Evolutionary conservation across 2,113 vertebrate genomes (phyloP).

Genomic region (Oenanthe oenanthe): DNA sequence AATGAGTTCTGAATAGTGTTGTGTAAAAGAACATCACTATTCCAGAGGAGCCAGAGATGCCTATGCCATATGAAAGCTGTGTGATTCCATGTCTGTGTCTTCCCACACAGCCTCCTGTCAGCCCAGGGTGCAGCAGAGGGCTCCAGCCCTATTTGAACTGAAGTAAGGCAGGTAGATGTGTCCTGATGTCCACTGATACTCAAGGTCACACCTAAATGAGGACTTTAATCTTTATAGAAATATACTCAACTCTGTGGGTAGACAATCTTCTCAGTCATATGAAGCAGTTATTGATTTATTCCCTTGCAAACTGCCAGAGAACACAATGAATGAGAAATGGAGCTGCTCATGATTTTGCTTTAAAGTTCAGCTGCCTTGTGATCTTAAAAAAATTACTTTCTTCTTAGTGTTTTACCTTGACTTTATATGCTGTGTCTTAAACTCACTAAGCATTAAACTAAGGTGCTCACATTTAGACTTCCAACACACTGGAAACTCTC

Average conservation of each 20-base stretch:
- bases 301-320: neutral
- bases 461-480: neutral
- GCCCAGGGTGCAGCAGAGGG: neutral
- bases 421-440: neutral
- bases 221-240: neutral
- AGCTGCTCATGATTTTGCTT: neutral
- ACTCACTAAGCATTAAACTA: neutral
- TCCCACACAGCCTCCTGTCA: neutral
- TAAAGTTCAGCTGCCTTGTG: neutral
- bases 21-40: neutral
- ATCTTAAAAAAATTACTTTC: neutral
- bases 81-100: rapidly evolving
- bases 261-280: neutral
- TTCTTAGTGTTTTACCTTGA: neutral
- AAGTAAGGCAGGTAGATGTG: neutral
- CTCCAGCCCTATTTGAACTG: rapidly evolving
- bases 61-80: neutral
- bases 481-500: neutral
- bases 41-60: neutral
- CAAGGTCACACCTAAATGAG: neutral
- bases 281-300: neutral
- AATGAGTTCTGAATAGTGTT: neutral
- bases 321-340: neutral
- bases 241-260: neutral
- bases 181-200: neutral